phyloP scores from a whole-genome alignment of 2,888 invertebrate genomes.

The Neoitamus cyanurus region DNA sequence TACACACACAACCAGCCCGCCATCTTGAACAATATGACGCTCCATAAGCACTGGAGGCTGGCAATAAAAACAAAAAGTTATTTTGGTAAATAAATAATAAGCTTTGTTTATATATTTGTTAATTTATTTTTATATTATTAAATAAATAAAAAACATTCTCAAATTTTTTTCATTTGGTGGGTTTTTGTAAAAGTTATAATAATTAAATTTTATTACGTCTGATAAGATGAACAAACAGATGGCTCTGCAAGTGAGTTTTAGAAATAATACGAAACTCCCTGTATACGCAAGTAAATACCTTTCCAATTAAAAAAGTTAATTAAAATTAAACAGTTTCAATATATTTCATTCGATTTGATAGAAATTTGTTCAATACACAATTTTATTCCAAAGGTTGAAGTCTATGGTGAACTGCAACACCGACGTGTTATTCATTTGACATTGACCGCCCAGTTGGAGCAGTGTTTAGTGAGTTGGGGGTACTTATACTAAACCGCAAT shows the following conservation, averaged over 20 bases:
- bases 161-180: neutral
- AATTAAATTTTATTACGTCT: too few species aligned
- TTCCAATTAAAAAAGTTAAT: neutral
- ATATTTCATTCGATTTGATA: neutral
- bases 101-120: neutral
- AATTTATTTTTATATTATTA: neutral
- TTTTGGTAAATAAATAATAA: conserved; percentile 18
- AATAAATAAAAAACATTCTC: neutral
- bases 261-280: too few species aligned
- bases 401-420: conserved; percentile 48
- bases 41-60: neutral
- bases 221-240: too few species aligned
- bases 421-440: conserved; percentile 67
- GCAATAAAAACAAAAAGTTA: neutral
- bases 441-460: conserved; percentile 58
- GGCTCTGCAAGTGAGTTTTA: too few species aligned
- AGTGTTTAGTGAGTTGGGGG: neutral
- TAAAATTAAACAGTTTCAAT: neutral
- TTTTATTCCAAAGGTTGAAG: neutral
- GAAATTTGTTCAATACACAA: neutral
- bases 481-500: neutral
- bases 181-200: neutral
- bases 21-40: conserved; percentile 55
- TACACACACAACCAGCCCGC: conserved; percentile 56
- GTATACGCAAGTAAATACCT: neutral